Evolutionary conservation across 2,113 vertebrate species (phyloP), one percentile per base, ranked within the genome.

Genomic region (Donacobius atricapilla): DNA sequence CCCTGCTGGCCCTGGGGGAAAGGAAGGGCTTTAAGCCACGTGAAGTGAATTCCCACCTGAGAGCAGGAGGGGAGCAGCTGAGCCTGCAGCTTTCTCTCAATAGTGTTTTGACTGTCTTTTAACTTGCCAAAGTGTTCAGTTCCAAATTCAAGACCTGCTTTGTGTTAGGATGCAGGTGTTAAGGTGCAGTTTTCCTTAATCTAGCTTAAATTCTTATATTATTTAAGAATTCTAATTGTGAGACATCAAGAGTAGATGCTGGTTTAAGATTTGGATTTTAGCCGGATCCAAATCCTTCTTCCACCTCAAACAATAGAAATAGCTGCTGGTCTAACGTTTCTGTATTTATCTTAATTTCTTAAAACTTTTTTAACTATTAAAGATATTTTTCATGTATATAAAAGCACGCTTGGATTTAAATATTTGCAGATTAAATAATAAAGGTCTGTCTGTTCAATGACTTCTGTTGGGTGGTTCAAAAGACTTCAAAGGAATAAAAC

Each of bases 351-450:
- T 79, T 87, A 6, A 60, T 94, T 81, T 88, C 66, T 96, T 90
- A 70, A 90, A 81, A n/a, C 77, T 94, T 96, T 96, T 95, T 53
- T 78, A 93, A 94, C 54, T 89, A 79, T 45, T 93, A 86, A 95
- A 95, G 66, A 1, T 89, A 94, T 82, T 88, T 95, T 84, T 89
- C 63, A 58, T 92, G 68, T 63, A 78, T 39, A 57, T 58, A 47
- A 77, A 80, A 94, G 40, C 47, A 73, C 7, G 94, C 61, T 86
- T 88, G 54, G 35, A 80, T 35, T 79, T 94, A 42, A 72, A 56
- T 93, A 83, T 75, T 83, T 94, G 27, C 39, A 87, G 16, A 37
- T 82, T 78, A 81, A 91, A 44, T 66, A 95, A 91, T 84, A 91
- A 96, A 96, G 48, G 12, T 58, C 7, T 83, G 2, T 58, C 72